Evolutionary conservation across 2,888 invertebrate species (phyloP).

Genomic region (Lepidocyrtoides sp.): DNA sequence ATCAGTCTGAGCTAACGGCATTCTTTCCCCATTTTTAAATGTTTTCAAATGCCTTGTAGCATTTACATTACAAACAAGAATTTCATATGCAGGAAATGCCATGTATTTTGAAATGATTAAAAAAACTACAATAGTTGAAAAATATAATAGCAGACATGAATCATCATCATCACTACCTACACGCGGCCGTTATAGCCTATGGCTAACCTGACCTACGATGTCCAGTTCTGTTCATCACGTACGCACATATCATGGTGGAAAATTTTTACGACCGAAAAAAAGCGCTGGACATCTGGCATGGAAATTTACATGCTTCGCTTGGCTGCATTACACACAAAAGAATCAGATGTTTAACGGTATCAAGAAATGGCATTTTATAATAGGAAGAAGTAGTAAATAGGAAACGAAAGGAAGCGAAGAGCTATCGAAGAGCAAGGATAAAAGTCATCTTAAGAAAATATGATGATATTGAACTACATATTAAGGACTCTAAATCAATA

Average conservation of each 20-base stretch:
- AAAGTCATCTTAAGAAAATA: no score
- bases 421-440: no score
- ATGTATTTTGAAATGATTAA: neutral
- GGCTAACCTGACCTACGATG: constrained; percentile 55
- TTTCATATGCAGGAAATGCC: neutral
- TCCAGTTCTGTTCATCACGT: neutral
- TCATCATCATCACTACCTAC: no score
- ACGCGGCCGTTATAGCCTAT: neutral
- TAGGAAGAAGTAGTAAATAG: no score
- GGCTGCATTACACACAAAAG: neutral
- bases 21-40: neutral
- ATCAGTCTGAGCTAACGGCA: constrained; percentile 1
- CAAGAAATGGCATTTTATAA: neutral
- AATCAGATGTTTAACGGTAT: neutral
- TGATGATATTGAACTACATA: no score
- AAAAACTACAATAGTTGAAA: constrained; percentile 25
- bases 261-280: neutral
- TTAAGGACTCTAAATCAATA: no score
- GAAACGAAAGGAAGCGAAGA: no score
- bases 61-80: no score
- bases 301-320: neutral
- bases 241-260: neutral
- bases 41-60: neutral
- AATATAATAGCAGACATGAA: neutral
- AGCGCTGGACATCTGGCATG: constrained; percentile 54